These are phyloP conservation scores for Zapornia atra DNA, from an alignment of 2,113 vertebrate species.

Conservation along the genomic window DNA sequence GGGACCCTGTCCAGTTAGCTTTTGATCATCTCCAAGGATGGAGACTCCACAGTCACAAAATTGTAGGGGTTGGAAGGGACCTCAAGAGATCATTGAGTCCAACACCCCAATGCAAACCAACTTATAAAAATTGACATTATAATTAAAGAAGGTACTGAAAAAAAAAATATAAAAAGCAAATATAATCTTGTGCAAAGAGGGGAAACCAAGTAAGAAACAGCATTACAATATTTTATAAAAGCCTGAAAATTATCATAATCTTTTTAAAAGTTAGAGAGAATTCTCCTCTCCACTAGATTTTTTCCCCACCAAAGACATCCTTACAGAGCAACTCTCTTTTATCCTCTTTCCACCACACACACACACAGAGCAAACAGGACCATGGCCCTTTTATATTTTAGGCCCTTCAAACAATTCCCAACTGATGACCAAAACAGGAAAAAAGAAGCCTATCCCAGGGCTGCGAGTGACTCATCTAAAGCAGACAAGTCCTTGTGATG, in stretches of 20 bases:
- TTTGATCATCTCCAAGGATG: not conserved
- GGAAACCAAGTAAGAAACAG: not conserved
- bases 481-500: not conserved
- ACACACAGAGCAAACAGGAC: not conserved
- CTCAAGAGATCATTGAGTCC: no score
- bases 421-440: not conserved
- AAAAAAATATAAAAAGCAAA: not conserved
- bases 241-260: not conserved
- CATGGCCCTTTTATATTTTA: not conserved
- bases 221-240: not conserved
- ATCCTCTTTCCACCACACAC: not conserved
- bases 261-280: not conserved
- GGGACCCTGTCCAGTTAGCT: accelerated
- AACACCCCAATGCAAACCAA: not conserved
- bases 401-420: conserved; percentile 6
- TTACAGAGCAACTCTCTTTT: not conserved
- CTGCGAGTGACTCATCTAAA: not conserved
- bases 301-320: not conserved
- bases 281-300: not conserved
- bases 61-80: no score
- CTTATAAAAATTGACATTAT: not conserved
- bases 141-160: not conserved
- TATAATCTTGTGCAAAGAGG: not conserved
- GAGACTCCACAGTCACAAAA: not conserved
- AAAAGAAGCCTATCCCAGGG: not conserved